phyloP scores from a whole-genome alignment of 2,113 vertebrate genomes.

The Mastomys natalensis region DNA sequence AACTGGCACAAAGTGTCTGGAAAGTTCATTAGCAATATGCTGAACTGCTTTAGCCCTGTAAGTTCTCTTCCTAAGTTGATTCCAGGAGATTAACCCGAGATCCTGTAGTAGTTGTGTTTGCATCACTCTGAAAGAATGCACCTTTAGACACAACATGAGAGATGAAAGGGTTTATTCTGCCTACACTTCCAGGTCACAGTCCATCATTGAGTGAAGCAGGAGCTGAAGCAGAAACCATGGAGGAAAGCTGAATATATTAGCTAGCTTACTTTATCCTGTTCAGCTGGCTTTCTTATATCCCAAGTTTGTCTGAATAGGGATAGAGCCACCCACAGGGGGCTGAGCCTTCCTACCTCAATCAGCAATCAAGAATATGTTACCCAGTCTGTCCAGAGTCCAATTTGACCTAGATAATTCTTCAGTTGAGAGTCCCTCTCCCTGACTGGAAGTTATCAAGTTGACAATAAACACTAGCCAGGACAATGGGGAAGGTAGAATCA shows the following conservation, averaged over 20 bases:
- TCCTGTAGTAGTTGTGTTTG: neutral
- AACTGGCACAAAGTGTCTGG: neutral
- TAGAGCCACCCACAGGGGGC: neutral
- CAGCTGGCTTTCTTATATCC: neutral
- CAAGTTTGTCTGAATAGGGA: no score
- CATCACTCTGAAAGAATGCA: neutral
- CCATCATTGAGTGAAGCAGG: neutral
- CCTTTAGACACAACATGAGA: neutral
- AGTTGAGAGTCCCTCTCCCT: neutral
- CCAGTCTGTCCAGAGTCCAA: neutral
- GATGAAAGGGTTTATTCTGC: neutral
- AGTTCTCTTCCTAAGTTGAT: neutral
- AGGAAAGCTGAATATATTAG: neutral
- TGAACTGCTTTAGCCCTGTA: neutral
- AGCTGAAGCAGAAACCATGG: neutral
- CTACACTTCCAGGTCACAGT: neutral
- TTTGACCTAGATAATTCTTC: neutral
- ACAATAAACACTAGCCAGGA: neutral
- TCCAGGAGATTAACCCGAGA: neutral
- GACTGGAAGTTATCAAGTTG: neutral
- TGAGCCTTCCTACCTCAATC: neutral
- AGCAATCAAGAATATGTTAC: neutral
- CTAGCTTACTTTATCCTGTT: neutral
- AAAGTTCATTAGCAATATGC: neutral
- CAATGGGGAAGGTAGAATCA: neutral